Conservation (phyloP, 2,113 vertebrate species). For the Stegastes partitus region DNA sequence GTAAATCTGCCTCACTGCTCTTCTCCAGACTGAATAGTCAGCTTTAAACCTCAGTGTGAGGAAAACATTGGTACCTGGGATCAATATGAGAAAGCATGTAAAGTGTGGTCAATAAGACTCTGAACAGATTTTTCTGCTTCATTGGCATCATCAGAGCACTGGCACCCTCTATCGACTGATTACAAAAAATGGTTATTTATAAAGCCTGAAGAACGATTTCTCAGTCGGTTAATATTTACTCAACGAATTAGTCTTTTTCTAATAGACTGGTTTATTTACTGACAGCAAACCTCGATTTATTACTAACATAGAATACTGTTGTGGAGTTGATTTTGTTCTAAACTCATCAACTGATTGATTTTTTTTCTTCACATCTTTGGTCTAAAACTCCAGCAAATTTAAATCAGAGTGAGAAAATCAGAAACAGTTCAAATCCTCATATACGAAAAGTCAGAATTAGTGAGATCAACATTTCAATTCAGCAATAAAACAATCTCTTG, state of each 20-base stretch:
- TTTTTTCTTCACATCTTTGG: too few relatives aligned
- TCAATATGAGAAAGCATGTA: not conserved
- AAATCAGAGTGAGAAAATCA: too few relatives aligned
- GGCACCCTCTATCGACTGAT: constrained; percentile 65
- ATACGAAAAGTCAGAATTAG: not conserved
- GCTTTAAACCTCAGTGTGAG: not conserved
- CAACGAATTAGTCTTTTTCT: not conserved
- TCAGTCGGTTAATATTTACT: not conserved
- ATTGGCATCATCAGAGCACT: constrained; percentile 32
- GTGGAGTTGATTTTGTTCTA: too few relatives aligned
- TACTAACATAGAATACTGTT: too few relatives aligned
- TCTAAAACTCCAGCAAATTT: too few relatives aligned
- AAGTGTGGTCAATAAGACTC: not conserved
- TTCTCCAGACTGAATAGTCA: not conserved
- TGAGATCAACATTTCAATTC: too few relatives aligned
- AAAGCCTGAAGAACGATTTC: not conserved
- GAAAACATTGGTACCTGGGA: not conserved
- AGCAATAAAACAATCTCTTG: too few relatives aligned
- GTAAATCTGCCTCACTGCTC: not conserved
- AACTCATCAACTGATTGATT: too few relatives aligned
- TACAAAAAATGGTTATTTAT: not conserved
- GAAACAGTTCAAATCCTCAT: not conserved
- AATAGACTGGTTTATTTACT: not conserved
- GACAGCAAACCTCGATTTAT: too few relatives aligned
- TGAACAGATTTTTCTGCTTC: constrained; percentile 1